Evolutionary conservation across 2,113 vertebrate species (phyloP), one percentile per base, ranked within the genome.

Genomic region (Protobothrops mucrosquamatus): DNA sequence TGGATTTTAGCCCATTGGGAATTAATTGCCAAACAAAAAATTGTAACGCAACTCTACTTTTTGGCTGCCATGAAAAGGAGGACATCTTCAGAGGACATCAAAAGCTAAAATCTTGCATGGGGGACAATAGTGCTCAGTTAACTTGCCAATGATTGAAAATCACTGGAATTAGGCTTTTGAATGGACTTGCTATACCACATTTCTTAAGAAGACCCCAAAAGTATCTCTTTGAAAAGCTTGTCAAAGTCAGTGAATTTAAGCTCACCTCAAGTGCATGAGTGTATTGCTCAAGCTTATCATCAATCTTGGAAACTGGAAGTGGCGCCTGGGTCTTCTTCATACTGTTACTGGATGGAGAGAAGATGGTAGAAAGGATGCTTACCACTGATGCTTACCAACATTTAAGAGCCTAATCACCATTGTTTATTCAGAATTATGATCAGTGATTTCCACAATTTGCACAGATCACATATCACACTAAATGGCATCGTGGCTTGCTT

Each of bases 231-330:
- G 26, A 55, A 89, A 74, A 55, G 1, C 26, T 10, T 6, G 5
- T 69, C 3, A 2, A 1, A 2, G 12, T 46, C 9, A 20, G 92
- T 15, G 89, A 26, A 0, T 18, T 46, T 56, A 51, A 89, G 14
- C 56, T 14, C 93, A 99, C 99, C 98, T 99, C 99, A 4, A 99
- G 96, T 57, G 99, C 99, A 91, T 99, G 98, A 0, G 98, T 98
- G 93, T 99, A 99, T 96, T 98, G 98, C 94, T 99, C 99, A 97
- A 99, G 96, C 59, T 98, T 98, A 95, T 98, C 98, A 8, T 99
- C 98, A 0, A 99, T 99, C 97, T 97, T 99, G 4, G 98, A 98
- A 92, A 99, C 97, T 3, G 97, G 96, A 9, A 98, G 92, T 3
- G 98, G 97, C 0, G 98, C 95, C 74, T 97, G 97, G 0, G 96